A percentile compares a stretch with the other conserved stretches of the same genome.
These are phyloP conservation scores for Varanus komodoensis DNA, from an alignment of 2,113 vertebrate species.

Conservation along the genomic window DNA sequence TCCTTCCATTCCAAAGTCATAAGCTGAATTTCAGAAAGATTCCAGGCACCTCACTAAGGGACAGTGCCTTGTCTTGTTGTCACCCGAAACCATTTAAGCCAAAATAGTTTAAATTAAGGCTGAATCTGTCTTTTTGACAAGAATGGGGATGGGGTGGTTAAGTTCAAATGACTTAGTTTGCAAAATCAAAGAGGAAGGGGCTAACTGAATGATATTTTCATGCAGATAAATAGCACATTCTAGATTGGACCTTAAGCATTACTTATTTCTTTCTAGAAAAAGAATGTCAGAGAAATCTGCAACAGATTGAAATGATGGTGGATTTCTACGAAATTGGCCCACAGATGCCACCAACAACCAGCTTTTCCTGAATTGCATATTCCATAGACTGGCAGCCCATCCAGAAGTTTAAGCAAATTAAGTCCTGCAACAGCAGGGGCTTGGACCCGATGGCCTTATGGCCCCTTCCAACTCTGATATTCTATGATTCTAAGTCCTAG, in stretches of 20 bases:
- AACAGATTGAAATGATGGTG: too few relatives aligned
- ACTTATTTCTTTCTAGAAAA: too few relatives aligned
- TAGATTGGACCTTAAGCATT: too few relatives aligned
- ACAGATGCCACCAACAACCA: too few relatives aligned
- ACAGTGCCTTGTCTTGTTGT: rapidly evolving
- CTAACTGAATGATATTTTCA: neutral
- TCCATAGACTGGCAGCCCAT: neutral
- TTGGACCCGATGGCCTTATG: too few relatives aligned
- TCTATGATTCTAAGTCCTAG: too few relatives aligned
- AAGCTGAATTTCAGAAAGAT: slow-evolving; percentile 12
- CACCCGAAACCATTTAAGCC: neutral
- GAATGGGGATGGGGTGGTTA: neutral
- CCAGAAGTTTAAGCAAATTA: too few relatives aligned
- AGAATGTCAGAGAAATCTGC: neutral
- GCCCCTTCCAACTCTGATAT: too few relatives aligned
- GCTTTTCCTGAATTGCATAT: neutral
- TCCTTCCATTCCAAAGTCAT: slow-evolving; percentile 14
- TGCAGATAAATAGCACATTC: neutral
- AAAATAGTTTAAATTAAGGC: neutral
- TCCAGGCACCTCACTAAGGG: neutral
- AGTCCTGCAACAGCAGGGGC: too few relatives aligned
- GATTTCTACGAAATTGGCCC: too few relatives aligned
- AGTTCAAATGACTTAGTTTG: neutral
- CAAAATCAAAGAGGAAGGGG: neutral
- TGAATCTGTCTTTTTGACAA: neutral